A percentile compares a stretch with the other conserved stretches of the same genome.
Conservation (phyloP, 2,113 vertebrate genomes). For the Nibea albiflora region DNA sequence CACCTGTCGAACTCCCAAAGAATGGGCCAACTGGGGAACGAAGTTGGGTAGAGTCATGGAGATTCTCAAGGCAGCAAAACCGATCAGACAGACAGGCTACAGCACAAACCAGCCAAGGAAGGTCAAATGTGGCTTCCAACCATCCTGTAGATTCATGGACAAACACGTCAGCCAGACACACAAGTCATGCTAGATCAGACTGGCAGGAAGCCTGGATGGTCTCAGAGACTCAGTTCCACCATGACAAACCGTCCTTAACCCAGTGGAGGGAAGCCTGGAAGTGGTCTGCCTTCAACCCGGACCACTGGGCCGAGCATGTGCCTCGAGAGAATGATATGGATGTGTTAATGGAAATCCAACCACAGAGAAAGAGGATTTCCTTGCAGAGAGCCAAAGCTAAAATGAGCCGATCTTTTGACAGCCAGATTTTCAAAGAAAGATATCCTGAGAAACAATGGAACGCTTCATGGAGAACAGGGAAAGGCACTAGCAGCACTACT, state of each 20-base stretch:
- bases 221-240: slow-evolving; percentile 54
- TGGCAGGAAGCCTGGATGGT: slow-evolving; percentile 72
- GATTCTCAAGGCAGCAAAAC: slow-evolving; percentile 40
- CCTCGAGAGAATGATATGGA: slow-evolving; percentile 12
- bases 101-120: background rate
- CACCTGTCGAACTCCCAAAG: slow-evolving; percentile 17
- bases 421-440: slow-evolving; percentile 43
- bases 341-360: slow-evolving; percentile 47
- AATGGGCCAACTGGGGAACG: slow-evolving; percentile 51
- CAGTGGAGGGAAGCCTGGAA: slow-evolving; percentile 72
- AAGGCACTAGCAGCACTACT: background rate
- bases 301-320: background rate
- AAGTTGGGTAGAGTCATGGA: slow-evolving; percentile 72
- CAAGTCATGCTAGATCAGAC: slow-evolving; percentile 12
- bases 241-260: slow-evolving; percentile 61
- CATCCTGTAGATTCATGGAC: background rate
- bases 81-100: slow-evolving; percentile 2
- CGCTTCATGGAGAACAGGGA: slow-evolving; percentile 58
- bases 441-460: slow-evolving; percentile 54
- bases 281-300: slow-evolving; percentile 35
- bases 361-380: slow-evolving; percentile 18
- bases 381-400: slow-evolving; percentile 27
- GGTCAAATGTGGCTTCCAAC: background rate
- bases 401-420: slow-evolving; percentile 47
- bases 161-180: background rate